Evolutionary conservation across 2,113 vertebrate genomes (phyloP), one percentile per base, ranked within the genome.

Genomic region (Cyprinus carpio): DNA sequence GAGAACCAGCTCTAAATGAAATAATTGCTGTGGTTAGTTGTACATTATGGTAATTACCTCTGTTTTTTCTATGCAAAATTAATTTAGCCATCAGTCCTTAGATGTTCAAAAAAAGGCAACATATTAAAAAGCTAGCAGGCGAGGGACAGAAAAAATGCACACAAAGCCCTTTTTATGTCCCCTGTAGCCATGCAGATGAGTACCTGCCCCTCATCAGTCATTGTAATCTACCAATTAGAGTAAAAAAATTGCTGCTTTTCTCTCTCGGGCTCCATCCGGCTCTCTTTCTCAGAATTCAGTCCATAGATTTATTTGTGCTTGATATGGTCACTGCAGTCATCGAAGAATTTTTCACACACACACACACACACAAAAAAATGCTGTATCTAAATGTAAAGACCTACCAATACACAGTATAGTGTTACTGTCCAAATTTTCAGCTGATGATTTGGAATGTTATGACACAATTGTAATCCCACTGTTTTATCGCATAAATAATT

Each of bases 41-140:
- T 96, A 94, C 97, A 96, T 97, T 96, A 96, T 95, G 96, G 95
- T 97, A 99, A 99, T 98, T 99, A 97, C 96, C 94, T 95, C 93
- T 92, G 96, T 95, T 96, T 95, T 95, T 93, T 95, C 94, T 89
- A 89, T 92, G 89, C 87, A 89, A 92, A 92, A 94, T 96, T 95
- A 95, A 97, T 95, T 96, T 95, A 93, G 93, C 93, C 95, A 96
- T 95, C 95, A 91, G 91, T 93, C 93, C 93, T 93, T 94, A 94
- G 92, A 90, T 92, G 91, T 92, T 89, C 83, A 92, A 94, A 86
- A n/a, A n/a, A 94, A 90, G 87, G 89, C 89, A 90, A 92, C 91
- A 91, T 92, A 93, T 90, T 91, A 89, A 91, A 88, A n/a, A 72
- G n/a, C n/a, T n/a, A n/a, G n/a, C n/a, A 82, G 82, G 72, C 72